These are phyloP conservation scores for Caretta caretta DNA, from an alignment of 2,113 vertebrate species.

Conservation along the genomic window DNA sequence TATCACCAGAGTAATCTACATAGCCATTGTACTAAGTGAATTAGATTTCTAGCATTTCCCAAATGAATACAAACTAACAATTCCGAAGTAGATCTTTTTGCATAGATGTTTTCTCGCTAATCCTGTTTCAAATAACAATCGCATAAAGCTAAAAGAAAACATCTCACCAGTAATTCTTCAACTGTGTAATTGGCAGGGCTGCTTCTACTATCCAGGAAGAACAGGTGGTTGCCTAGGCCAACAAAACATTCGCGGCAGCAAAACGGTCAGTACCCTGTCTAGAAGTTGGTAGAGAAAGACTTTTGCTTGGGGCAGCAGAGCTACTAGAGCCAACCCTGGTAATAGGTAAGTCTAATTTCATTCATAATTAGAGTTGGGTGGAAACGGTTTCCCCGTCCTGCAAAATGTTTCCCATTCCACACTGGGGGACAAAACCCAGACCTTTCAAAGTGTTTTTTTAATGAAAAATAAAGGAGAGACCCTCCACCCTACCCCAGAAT, in stretches of 20 bases:
- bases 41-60: background rate
- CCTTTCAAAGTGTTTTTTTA: background rate
- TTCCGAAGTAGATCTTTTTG: background rate
- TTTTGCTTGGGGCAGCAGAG: background rate
- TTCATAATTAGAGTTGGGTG: background rate
- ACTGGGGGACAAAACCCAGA: background rate
- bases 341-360: background rate
- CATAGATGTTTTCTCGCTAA: background rate
- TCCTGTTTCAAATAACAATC: background rate
- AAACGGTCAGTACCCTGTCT: background rate
- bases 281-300: background rate
- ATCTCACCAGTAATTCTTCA: background rate
- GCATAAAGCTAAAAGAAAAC: background rate
- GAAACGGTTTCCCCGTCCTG: background rate
- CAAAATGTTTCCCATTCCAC: background rate
- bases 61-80: background rate
- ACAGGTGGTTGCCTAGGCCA: constrained; percentile 5
- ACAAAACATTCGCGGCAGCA: background rate
- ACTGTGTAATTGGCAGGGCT: background rate
- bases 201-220: background rate
- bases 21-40: background rate
- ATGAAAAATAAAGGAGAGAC: background rate
- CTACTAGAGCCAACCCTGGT: background rate
- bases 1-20: background rate
- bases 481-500: too few species aligned